A percentile compares a stretch with the other conserved stretches of the same genome.
Conservation (phyloP, 2,797 vertebrate genomes). For the Onychomys leucogaster region DNA sequence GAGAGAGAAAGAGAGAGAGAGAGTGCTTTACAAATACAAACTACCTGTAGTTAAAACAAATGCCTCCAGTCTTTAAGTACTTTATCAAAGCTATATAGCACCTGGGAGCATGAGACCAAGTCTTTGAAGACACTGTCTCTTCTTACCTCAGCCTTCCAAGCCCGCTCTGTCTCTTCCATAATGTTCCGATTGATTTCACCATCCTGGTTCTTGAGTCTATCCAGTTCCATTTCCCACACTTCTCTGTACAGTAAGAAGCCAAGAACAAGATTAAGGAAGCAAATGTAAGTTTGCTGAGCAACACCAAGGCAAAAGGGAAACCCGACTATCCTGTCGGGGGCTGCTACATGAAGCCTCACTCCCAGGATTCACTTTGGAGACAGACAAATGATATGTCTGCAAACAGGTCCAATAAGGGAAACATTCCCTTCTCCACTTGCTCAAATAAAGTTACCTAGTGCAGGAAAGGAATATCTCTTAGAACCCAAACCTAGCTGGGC, state of each 20-base stretch:
- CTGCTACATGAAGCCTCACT: constrained; percentile 19
- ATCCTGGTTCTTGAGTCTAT: constrained; percentile 89
- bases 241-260: constrained; percentile 83
- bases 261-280: not conserved
- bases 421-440: not conserved
- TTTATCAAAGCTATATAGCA: not conserved
- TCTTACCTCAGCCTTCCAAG: constrained; percentile 90
- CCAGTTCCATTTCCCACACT: constrained; percentile 89
- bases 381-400: not conserved
- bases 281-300: not conserved
- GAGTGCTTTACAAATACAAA: not conserved
- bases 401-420: not conserved
- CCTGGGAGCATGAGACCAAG: not conserved
- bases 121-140: not conserved
- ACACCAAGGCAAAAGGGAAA: constrained; percentile 36
- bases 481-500: not conserved
- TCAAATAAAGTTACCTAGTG: constrained; percentile 35
- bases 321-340: not conserved
- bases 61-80: not conserved
- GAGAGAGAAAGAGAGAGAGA: not conserved
- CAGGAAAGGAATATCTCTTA: not conserved
- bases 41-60: constrained; percentile 31
- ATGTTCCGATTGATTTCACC: constrained; percentile 88
- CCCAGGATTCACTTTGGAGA: not conserved
- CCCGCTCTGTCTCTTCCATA: constrained; percentile 88